Percentiles rank a stretch among this genome's conserved stretches.
Evolutionary conservation across 2,888 invertebrate species (phyloP).

Genomic region (Diarsia brunnea): DNA sequence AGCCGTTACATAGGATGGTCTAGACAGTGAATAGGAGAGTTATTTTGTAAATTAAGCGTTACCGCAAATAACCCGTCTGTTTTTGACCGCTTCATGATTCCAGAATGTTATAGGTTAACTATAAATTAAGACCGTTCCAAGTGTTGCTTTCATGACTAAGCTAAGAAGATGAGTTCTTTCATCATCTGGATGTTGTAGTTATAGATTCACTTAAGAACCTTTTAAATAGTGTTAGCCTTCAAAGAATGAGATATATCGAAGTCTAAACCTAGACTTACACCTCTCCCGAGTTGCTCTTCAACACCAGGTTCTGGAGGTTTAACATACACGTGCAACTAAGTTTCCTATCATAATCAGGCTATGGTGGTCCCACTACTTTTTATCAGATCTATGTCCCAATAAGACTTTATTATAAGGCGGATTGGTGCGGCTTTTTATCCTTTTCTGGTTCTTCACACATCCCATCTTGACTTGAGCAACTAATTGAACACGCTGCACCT

Average conservation of each 20-base stretch:
- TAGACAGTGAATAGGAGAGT: conserved; percentile 40
- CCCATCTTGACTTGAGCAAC: background rate
- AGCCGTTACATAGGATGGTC: conserved; percentile 46
- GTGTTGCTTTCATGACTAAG: background rate
- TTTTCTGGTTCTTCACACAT: background rate
- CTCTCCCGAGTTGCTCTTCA: too few species aligned
- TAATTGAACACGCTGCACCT: background rate
- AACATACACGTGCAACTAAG: too few species aligned
- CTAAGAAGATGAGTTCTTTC: background rate
- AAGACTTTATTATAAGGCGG: too few species aligned
- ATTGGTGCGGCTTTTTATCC: too few species aligned
- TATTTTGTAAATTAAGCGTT: conserved; percentile 28
- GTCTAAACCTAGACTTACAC: too few species aligned
- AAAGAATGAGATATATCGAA: background rate
- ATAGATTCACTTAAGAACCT: background rate
- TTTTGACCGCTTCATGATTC: background rate
- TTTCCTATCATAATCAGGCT: background rate
- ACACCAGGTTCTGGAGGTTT: background rate
- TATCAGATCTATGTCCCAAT: background rate
- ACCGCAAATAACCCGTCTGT: conserved; percentile 11
- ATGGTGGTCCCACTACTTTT: background rate
- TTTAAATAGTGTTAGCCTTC: background rate
- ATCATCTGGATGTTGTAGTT: background rate
- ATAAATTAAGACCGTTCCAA: background rate
- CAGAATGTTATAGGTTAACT: background rate